Conservation (phyloP, 1,140 invertebrate species). For the Melipona quadrifasciata region DNA sequence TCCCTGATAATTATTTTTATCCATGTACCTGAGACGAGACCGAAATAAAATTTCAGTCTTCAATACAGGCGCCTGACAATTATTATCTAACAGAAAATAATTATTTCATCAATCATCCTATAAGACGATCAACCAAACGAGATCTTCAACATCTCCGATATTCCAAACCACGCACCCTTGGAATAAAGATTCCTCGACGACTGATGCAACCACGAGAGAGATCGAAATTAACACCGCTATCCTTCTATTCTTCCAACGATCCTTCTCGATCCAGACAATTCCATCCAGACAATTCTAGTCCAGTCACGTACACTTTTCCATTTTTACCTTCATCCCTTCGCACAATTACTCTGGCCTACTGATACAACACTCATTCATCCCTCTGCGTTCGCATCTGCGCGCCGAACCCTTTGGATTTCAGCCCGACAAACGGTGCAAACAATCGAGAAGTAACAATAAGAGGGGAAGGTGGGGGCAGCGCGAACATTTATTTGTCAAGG, state of each 20-base stretch:
- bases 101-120: not conserved
- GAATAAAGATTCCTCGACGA: not conserved
- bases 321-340: conserved; percentile 22
- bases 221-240: conserved; percentile 18
- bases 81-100: not conserved
- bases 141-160: not conserved
- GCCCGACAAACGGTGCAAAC: not conserved
- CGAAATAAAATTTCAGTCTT: too few species aligned
- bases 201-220: not conserved
- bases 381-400: not conserved
- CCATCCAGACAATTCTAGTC: conserved; percentile 5
- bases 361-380: not conserved
- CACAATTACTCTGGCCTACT: conserved; percentile 42
- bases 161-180: not conserved
- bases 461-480: not conserved
- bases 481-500: not conserved
- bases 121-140: not conserved
- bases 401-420: not conserved
- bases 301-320: conserved; percentile 36
- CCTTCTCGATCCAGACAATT: not conserved
- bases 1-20: too few species aligned
- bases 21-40: too few species aligned
- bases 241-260: not conserved
- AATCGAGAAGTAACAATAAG: conserved; percentile 16
- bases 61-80: too few species aligned